Percentiles rank a stretch among this genome's conserved stretches.
phyloP scores from a whole-genome alignment of 2,797 vertebrate species.

The Malacoraja senta region DNA sequence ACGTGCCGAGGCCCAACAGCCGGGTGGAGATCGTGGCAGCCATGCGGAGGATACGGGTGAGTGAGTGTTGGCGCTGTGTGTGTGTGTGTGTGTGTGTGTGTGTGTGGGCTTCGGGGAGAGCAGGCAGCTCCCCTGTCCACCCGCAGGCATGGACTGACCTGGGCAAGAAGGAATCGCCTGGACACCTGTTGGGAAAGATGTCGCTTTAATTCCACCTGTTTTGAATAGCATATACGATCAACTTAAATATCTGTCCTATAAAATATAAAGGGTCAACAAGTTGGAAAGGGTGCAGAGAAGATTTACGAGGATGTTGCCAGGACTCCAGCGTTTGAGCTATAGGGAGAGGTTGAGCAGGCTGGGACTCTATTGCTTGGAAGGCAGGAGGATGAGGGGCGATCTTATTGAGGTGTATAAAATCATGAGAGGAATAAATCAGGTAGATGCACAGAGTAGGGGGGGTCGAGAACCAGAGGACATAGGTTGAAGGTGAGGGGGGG shows the following conservation, averaged over 20 bases:
- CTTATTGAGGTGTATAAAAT: too few species aligned
- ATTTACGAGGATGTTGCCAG: too few species aligned
- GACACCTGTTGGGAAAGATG: neutral
- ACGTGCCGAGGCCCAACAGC: conserved; percentile 82
- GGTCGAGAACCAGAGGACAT: too few species aligned
- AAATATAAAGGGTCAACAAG: too few species aligned
- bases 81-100: neutral
- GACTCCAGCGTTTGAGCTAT: too few species aligned
- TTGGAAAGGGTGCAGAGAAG: too few species aligned
- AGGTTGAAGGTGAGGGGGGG: too few species aligned
- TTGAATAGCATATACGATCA: neutral
- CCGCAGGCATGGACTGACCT: neutral
- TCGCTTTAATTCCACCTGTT: neutral
- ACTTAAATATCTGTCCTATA: neutral
- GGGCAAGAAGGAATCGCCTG: neutral
- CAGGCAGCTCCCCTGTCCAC: neutral
- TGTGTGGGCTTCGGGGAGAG: neutral
- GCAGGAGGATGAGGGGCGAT: too few species aligned
- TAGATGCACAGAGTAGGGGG: too few species aligned
- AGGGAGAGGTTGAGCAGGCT: too few species aligned
- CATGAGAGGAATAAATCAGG: too few species aligned
- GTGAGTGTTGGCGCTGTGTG: conserved; percentile 41
- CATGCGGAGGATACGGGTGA: conserved; percentile 86
- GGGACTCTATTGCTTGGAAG: too few species aligned
- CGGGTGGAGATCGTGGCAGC: conserved; percentile 86